Conservation (phyloP, 1,140 invertebrate genomes). For the Sesamia nonagrioides region DNA sequence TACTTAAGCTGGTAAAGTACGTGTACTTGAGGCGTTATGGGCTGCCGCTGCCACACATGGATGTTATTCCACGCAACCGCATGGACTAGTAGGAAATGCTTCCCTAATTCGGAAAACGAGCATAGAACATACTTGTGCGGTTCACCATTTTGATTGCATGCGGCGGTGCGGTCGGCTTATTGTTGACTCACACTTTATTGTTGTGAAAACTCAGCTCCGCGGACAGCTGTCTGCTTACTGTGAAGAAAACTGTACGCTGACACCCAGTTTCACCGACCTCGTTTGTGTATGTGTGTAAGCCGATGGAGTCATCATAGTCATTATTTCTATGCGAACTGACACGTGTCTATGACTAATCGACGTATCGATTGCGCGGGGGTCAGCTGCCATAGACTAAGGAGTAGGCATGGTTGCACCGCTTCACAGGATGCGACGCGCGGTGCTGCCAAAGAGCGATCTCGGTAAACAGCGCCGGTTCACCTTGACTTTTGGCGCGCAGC, state of each 20-base stretch:
- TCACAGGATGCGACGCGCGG: constrained; percentile 19
- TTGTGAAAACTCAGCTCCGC: constrained; percentile 56
- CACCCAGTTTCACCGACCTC: constrained; percentile 65
- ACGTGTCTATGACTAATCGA: constrained; percentile 72
- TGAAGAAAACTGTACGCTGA: constrained; percentile 60
- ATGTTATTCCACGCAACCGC: constrained; percentile 20
- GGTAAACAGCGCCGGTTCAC: constrained; percentile 63
- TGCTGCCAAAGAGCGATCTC: constrained; percentile 8
- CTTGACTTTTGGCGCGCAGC: constrained; percentile 77
- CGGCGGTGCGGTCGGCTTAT: constrained; percentile 48
- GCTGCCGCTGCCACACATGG: constrained; percentile 23
- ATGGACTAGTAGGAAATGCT: constrained; percentile 24
- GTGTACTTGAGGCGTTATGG: constrained; percentile 48
- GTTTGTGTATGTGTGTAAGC: constrained; percentile 52
- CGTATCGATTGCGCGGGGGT: constrained; percentile 58
- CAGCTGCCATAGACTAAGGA: not conserved
- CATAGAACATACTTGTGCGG: constrained; percentile 43
- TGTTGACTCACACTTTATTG: constrained; percentile 59
- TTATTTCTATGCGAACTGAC: constrained; percentile 65
- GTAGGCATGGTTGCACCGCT: not conserved
- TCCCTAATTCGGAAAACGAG: constrained; percentile 44
- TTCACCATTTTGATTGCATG: constrained; percentile 54
- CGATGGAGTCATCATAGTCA: constrained; percentile 62
- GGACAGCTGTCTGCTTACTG: constrained; percentile 53
- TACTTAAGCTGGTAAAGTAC: constrained; percentile 65